Evolutionary conservation across 2,888 invertebrate species (phyloP).

Genomic region (Caenorhabditis plicata): DNA sequence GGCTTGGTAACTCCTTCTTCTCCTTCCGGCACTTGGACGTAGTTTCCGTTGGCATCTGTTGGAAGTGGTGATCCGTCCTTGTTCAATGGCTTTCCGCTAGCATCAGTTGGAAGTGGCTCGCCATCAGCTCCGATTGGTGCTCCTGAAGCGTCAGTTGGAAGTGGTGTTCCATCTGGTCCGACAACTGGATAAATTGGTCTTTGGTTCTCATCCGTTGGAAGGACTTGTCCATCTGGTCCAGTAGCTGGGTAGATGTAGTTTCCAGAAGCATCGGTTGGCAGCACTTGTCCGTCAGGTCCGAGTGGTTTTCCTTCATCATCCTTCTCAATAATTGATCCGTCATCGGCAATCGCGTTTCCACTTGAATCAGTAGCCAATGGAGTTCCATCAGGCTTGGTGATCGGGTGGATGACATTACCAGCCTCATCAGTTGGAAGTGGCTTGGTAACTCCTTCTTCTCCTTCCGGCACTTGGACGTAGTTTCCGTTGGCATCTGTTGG

Average conservation of each 20-base stretch:
- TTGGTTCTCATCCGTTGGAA: slow-evolving; percentile 29
- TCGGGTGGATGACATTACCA: slow-evolving; percentile 13
- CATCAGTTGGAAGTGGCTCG: slow-evolving; percentile 20
- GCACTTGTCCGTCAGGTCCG: slow-evolving; percentile 14
- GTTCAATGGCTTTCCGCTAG: slow-evolving; percentile 7
- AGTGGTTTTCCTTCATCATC: slow-evolving; percentile 32
- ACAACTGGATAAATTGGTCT: slow-evolving; percentile 19
- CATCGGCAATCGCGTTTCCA: slow-evolving; percentile 21
- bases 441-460: slow-evolving; percentile 4
- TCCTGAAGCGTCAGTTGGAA: slow-evolving; percentile 21
- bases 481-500: slow-evolving; percentile 46
- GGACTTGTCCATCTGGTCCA: slow-evolving; percentile 25
- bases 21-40: slow-evolving; percentile 6
- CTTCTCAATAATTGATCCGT: slow-evolving; percentile 13
- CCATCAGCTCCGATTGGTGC: slow-evolving; percentile 19
- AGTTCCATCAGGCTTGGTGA: slow-evolving; percentile 37
- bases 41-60: slow-evolving; percentile 29
- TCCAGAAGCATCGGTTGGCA: slow-evolving; percentile 40
- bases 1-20: slow-evolving; percentile 2
- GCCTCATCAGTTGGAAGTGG: slow-evolving; percentile 20
- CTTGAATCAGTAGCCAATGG: slow-evolving; percentile 29
- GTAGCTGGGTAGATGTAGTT: slow-evolving; percentile 25
- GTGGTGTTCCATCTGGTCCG: slow-evolving; percentile 16
- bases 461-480: slow-evolving; percentile 24
- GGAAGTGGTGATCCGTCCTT: slow-evolving; percentile 34